Conservation (phyloP, 2,113 vertebrate species). For the Ceyx cyanopectus region DNA sequence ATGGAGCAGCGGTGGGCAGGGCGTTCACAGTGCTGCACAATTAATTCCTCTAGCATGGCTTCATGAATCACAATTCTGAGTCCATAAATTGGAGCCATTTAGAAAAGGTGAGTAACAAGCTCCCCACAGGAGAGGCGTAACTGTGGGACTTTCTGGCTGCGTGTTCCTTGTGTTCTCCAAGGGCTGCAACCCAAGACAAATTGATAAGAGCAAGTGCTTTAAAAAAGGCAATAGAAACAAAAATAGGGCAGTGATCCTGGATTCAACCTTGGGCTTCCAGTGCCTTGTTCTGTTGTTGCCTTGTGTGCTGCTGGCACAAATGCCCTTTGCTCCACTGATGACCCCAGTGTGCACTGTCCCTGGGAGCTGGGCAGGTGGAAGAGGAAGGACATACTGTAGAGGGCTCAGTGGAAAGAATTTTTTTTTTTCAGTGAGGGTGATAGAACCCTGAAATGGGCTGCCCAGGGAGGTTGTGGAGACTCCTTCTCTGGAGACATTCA, state of each 20-base stretch:
- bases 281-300: fast-evolving
- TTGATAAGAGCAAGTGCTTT: background rate
- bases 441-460: too few relatives aligned
- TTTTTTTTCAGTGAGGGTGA: too few relatives aligned
- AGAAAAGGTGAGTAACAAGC: background rate
- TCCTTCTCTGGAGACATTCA: too few relatives aligned
- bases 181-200: background rate
- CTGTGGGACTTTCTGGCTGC: background rate
- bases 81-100: background rate
- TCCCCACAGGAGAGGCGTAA: background rate
- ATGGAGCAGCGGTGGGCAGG: background rate
- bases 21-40: background rate
- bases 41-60: background rate
- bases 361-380: background rate
- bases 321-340: fast-evolving
- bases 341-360: fast-evolving
- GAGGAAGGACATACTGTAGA: fast-evolving
- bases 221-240: background rate
- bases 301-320: background rate
- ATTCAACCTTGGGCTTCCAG: background rate
- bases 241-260: background rate
- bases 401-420: background rate
- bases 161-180: fast-evolving
- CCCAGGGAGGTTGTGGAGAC: too few relatives aligned
- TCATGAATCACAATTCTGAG: background rate